These are phyloP conservation scores for Enteromius unitaeniatus DNA, from an alignment of 2,797 vertebrate species.

Conservation along the genomic window DNA sequence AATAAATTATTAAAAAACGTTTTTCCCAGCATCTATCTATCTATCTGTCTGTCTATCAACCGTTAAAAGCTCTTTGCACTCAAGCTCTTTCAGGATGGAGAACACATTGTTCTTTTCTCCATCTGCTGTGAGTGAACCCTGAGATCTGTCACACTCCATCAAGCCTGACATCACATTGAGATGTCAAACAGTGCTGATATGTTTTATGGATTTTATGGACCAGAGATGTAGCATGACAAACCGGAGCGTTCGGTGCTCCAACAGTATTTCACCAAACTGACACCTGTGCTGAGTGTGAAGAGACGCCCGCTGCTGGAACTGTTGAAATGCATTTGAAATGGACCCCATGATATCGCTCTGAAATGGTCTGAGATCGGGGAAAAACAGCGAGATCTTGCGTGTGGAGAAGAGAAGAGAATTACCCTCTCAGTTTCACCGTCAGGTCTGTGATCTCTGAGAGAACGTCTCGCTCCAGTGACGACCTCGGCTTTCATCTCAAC, in stretches of 20 bases:
- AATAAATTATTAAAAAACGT: no score
- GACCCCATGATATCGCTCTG: slow-evolving; percentile 47
- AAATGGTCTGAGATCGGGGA: slow-evolving; percentile 25
- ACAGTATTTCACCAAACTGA: slow-evolving; percentile 54
- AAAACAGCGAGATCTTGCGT: slow-evolving; percentile 61
- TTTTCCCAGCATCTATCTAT: no score
- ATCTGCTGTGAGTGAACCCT: slow-evolving; percentile 55
- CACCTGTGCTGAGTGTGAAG: slow-evolving; percentile 43
- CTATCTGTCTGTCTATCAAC: neutral
- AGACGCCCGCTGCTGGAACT: slow-evolving; percentile 40
- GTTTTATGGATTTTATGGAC: slow-evolving; percentile 66
- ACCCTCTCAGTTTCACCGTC: slow-evolving; percentile 70
- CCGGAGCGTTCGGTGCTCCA: slow-evolving; percentile 19
- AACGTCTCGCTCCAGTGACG: slow-evolving; percentile 66
- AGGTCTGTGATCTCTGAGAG: slow-evolving; percentile 72
- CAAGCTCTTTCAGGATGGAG: neutral
- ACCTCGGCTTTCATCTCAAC: slow-evolving; percentile 63
- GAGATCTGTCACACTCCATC: slow-evolving; percentile 62
- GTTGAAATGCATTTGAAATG: slow-evolving; percentile 58
- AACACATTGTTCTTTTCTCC: slow-evolving; percentile 9
- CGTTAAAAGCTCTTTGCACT: neutral
- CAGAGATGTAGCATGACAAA: slow-evolving; percentile 48
- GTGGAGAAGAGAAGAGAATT: slow-evolving; percentile 65
- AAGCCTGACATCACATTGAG: slow-evolving; percentile 59
- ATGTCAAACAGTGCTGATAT: slow-evolving; percentile 64